phyloP scores from a whole-genome alignment of 2,113 vertebrate species.

The Bostrychus sinensis region DNA sequence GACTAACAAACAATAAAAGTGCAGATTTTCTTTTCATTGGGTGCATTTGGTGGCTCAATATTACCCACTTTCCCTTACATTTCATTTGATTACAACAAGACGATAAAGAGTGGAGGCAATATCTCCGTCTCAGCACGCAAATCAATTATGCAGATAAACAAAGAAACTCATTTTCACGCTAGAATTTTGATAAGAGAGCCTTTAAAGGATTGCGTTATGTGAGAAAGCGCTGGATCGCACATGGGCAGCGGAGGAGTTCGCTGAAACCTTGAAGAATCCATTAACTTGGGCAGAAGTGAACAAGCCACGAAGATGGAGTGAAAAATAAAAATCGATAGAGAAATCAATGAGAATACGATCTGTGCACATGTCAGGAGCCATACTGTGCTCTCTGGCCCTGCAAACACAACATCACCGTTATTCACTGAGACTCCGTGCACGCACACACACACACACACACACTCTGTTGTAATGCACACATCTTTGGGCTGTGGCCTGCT shows the following conservation, averaged over 20 bases:
- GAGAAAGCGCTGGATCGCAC: background rate
- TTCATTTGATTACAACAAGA: conserved; percentile 36
- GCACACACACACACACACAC: too few species aligned
- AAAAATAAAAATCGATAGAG: conserved; percentile 17
- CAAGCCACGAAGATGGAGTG: background rate
- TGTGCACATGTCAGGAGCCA: background rate
- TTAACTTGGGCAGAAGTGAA: conserved; percentile 7
- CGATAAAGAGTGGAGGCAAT: conserved; percentile 22
- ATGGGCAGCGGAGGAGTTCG: background rate
- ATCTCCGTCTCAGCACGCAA: conserved; percentile 8
- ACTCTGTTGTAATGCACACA: too few species aligned
- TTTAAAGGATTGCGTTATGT: background rate
- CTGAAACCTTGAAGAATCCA: conserved; percentile 11
- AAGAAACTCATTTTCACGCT: conserved; percentile 27
- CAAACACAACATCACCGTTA: background rate
- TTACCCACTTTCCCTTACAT: conserved; percentile 23
- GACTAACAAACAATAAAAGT: conserved; percentile 20
- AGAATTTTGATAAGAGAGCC: background rate
- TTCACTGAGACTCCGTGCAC: too few species aligned
- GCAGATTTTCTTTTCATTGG: conserved; percentile 29
- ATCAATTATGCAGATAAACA: conserved; percentile 47
- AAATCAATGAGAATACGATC: conserved; percentile 8
- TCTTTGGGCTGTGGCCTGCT: too few species aligned
- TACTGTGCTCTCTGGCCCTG: background rate
- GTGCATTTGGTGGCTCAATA: conserved; percentile 20